Conservation (phyloP, 2,888 invertebrate genomes). For the Latrodectus elegans region DNA sequence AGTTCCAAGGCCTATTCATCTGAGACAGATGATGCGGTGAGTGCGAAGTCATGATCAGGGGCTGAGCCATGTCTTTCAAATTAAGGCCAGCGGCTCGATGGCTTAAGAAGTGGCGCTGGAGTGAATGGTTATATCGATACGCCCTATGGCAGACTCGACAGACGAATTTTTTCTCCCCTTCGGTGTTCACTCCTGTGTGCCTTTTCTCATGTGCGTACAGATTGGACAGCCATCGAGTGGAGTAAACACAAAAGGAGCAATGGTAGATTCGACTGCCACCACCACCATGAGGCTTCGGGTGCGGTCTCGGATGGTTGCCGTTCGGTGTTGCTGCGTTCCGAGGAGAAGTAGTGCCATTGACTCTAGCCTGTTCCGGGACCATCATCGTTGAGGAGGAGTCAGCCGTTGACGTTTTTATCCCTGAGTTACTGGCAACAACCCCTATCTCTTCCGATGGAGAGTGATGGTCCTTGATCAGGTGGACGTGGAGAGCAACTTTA, state of each 20-base stretch:
- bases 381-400: conserved; percentile 47
- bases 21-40: conserved; percentile 43
- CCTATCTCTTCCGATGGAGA: conserved; percentile 70
- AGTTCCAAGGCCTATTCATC: conserved; percentile 57
- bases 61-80: conserved; percentile 61
- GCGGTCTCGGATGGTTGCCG: conserved; percentile 46
- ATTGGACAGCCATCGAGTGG: conserved; percentile 90
- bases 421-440: conserved; percentile 69
- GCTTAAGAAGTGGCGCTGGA: conserved; percentile 73
- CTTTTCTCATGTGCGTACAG: conserved; percentile 93
- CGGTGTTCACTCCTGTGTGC: conserved; percentile 78
- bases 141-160: conserved; percentile 74
- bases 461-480: conserved; percentile 76
- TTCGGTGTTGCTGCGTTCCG: conserved; percentile 22
- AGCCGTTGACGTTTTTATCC: conserved; percentile 68
- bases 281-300: conserved; percentile 73
- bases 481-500: conserved; percentile 76
- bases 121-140: conserved; percentile 74
- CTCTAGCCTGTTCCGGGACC: conserved; percentile 63
- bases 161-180: conserved; percentile 72
- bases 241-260: conserved; percentile 91
- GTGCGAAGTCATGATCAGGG: conserved; percentile 69
- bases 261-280: conserved; percentile 82
- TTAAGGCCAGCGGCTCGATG: conserved; percentile 72
- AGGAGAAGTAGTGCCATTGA: conserved; percentile 53